These are phyloP conservation scores for Simalia tracyae DNA, from an alignment of 2,797 vertebrate species.

Conservation along the genomic window DNA sequence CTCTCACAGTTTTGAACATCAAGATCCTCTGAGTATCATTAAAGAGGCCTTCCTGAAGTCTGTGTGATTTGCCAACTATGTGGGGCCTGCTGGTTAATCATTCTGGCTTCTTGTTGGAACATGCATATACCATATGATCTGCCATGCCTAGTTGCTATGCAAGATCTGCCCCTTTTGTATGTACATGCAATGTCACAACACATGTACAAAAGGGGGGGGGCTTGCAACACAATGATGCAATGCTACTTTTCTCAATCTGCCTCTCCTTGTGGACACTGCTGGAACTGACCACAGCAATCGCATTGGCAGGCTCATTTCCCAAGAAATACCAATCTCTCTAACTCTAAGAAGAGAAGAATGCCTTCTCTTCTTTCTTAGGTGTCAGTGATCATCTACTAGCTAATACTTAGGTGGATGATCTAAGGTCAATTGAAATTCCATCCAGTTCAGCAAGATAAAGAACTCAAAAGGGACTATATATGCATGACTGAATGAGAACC, in stretches of 20 bases:
- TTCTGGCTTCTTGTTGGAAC: not conserved
- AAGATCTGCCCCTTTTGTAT: no score
- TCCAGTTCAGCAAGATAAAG: not conserved
- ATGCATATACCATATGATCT: not conserved
- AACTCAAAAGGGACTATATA: not conserved
- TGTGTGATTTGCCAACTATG: not conserved
- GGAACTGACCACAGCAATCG: not conserved
- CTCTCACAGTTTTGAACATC: not conserved
- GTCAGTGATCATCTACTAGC: not conserved
- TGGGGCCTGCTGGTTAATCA: not conserved
- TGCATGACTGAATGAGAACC: not conserved
- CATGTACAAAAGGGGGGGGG: not conserved
- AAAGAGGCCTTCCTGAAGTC: not conserved
- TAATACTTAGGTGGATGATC: slow-evolving; percentile 2
- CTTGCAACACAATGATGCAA: not conserved
- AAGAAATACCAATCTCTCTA: not conserved
- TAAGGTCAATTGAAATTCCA: not conserved
- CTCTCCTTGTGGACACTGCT: not conserved
- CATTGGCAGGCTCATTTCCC: not conserved
- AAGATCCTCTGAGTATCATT: not conserved
- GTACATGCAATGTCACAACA: no score
- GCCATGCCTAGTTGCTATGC: no score
- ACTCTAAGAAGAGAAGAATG: not conserved
- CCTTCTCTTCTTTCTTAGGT: not conserved
- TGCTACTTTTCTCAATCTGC: not conserved